Conservation (phyloP, 2,797 vertebrate genomes). For the Vultur gryphus region DNA sequence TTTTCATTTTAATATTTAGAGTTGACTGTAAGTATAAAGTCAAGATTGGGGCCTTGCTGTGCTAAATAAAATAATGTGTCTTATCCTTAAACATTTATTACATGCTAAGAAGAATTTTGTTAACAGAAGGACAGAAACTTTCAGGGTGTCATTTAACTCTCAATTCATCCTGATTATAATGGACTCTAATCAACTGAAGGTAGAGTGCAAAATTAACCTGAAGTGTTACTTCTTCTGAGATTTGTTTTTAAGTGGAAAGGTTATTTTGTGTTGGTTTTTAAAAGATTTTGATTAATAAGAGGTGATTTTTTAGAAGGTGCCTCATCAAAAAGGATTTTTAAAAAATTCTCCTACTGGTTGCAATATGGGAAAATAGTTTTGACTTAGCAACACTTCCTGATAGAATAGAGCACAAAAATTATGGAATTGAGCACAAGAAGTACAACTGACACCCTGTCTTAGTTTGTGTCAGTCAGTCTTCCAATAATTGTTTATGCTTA, state of each 20-base stretch:
- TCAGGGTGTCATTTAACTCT: neutral
- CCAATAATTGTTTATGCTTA: neutral
- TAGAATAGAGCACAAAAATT: neutral
- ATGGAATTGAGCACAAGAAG: neutral
- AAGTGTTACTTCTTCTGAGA: neutral
- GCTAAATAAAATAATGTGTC: neutral
- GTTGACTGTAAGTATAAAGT: neutral
- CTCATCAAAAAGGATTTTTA: neutral
- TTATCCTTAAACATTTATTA: neutral
- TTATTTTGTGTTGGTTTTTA: neutral
- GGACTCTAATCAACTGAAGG: neutral
- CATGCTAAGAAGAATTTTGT: neutral
- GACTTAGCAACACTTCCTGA: neutral
- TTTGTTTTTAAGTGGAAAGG: neutral
- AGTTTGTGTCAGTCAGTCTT: neutral
- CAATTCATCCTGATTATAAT: neutral
- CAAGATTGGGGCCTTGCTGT: neutral
- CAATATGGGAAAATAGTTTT: neutral
- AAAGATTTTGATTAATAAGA: neutral
- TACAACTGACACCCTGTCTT: neutral
- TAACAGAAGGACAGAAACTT: neutral
- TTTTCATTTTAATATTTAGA: neutral
- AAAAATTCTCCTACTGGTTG: neutral
- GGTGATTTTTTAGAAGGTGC: neutral
- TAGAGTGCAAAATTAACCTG: neutral